Conservation (phyloP, 1,140 invertebrate genomes). For the Mamestra configurata region DNA sequence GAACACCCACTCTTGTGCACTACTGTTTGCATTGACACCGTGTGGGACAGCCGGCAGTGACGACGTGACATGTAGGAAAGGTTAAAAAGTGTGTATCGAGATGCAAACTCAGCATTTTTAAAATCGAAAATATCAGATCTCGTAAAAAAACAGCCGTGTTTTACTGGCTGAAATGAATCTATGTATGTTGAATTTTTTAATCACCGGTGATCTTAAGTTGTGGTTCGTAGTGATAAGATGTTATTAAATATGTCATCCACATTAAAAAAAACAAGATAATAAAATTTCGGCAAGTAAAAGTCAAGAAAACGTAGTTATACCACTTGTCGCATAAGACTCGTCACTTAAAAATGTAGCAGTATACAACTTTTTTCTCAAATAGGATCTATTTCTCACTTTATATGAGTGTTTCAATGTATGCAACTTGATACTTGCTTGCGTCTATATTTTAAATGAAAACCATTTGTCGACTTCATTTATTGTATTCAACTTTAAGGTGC, state of each 20-base stretch:
- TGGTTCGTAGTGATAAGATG: too few relatives aligned
- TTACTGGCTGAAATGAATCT: too few relatives aligned
- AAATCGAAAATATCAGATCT: too few relatives aligned
- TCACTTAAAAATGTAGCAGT: conserved; percentile 9
- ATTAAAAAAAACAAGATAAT: too few relatives aligned
- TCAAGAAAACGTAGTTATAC: background rate
- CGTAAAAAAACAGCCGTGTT: too few relatives aligned
- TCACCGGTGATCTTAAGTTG: too few relatives aligned
- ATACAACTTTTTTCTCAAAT: conserved; percentile 23
- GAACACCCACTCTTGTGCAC: conserved; percentile 47
- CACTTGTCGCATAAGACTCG: background rate
- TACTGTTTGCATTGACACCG: conserved; percentile 49
- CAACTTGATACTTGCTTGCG: conserved; percentile 1
- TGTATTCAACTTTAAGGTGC: too few relatives aligned
- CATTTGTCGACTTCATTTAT: too few relatives aligned
- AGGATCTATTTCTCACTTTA: conserved; percentile 11
- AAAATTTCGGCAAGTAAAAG: too few relatives aligned
- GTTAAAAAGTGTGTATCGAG: background rate
- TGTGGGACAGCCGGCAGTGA: background rate
- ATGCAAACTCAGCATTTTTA: too few relatives aligned
- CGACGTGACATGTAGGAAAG: background rate
- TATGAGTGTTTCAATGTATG: background rate
- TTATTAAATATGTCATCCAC: too few relatives aligned
- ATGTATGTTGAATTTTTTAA: too few relatives aligned
- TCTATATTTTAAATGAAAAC: background rate